Percentiles rank a stretch among this genome's conserved stretches.
These are phyloP conservation scores for Megaustenia siamemsis DNA, from an alignment of 2,888 invertebrate genomes.

Conservation along the genomic window DNA sequence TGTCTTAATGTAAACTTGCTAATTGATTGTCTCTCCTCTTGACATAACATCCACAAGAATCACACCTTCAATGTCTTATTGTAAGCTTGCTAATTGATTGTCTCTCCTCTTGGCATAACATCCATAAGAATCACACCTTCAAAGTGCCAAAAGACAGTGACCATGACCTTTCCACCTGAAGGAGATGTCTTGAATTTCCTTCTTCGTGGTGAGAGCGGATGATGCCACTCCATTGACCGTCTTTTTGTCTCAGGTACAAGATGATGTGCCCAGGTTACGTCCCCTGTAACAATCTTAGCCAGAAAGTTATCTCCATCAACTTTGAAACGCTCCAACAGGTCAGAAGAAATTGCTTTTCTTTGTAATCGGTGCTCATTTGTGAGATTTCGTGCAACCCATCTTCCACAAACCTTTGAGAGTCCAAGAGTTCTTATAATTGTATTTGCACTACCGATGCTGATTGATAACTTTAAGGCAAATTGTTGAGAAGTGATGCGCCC, in stretches of 20 bases:
- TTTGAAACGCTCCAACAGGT: background rate
- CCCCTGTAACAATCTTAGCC: background rate
- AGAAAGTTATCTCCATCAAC: background rate
- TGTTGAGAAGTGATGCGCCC: no score
- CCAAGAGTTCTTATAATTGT: no score
- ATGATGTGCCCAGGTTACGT: no score
- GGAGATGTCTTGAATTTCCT: background rate
- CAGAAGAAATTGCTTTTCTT: background rate
- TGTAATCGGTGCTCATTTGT: no score
- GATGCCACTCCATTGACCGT: background rate
- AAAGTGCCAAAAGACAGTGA: slow-evolving; percentile 6
- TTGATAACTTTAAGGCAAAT: no score
- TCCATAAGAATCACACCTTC: slow-evolving; percentile 4
- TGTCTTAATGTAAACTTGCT: no score
- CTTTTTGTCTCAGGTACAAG: background rate
- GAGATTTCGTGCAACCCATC: no score
- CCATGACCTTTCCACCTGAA: background rate
- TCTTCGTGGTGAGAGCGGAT: background rate
- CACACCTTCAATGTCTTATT: slow-evolving; percentile 3
- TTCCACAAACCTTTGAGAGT: no score
- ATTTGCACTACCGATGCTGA: no score
- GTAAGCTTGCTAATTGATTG: slow-evolving; percentile 5
- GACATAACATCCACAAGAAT: no score
- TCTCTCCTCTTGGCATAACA: no score
- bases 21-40: no score